A percentile compares a stretch with the other conserved stretches of the same genome.
Evolutionary conservation across 2,888 invertebrate species (phyloP).

Genomic region (Axea sp.): DNA sequence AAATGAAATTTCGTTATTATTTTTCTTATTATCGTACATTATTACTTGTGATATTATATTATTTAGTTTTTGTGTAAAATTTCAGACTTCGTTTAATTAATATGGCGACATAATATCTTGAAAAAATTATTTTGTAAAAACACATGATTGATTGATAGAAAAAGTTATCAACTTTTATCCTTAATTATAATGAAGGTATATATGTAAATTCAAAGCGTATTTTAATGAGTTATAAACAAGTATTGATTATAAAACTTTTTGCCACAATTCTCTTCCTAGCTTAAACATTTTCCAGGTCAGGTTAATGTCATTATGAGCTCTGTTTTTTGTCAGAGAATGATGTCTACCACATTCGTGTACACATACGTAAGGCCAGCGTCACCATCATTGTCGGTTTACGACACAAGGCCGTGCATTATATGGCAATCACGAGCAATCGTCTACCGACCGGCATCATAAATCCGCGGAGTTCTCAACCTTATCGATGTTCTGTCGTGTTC

Average conservation of each 20-base stretch:
- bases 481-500: constrained; percentile 67
- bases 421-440: constrained; percentile 78
- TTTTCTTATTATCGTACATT: too few species aligned
- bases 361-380: constrained; percentile 64
- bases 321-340: constrained; percentile 59
- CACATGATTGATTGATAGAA: too few species aligned
- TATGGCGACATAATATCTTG: too few species aligned
- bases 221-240: constrained; percentile 34
- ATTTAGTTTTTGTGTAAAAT: too few species aligned
- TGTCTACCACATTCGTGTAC: constrained; percentile 47
- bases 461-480: constrained; percentile 77
- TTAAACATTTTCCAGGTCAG: constrained; percentile 45
- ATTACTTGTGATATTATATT: too few species aligned
- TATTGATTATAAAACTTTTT: constrained; percentile 18
- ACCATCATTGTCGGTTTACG: constrained; percentile 72
- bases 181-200: too few species aligned
- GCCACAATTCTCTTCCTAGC: constrained; percentile 36
- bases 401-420: constrained; percentile 78
- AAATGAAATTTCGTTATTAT: too few species aligned
- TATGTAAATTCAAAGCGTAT: constrained; percentile 5
- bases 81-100: too few species aligned
- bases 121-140: too few species aligned
- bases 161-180: too few species aligned
- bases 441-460: constrained; percentile 77
- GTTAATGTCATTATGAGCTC: constrained; percentile 58